A percentile compares a stretch with the other conserved stretches of the same genome.
Evolutionary conservation across 2,888 invertebrate species (phyloP).

Genomic region (Troilus luridus): DNA sequence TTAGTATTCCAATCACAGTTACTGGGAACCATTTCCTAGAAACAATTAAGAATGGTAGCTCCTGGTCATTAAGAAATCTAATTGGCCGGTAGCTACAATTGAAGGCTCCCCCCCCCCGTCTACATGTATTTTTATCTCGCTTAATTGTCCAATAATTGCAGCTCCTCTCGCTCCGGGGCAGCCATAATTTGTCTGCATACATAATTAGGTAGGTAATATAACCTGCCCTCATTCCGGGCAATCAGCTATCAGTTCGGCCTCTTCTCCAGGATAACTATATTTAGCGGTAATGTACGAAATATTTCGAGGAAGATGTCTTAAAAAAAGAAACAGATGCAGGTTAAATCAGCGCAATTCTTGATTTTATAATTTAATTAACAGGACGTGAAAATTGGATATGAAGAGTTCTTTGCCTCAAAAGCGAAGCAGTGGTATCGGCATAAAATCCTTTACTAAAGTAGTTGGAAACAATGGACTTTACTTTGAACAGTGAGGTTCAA

Average conservation of each 20-base stretch:
- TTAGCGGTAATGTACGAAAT: background rate
- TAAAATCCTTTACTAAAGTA: no score
- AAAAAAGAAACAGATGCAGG: no score
- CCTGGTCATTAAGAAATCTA: background rate
- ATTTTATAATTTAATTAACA: no score
- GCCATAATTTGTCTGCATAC: background rate
- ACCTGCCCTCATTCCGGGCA: background rate
- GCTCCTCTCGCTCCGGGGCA: background rate
- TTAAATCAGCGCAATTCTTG: no score
- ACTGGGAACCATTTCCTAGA: background rate
- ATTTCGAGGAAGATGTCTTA: no score
- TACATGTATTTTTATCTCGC: background rate
- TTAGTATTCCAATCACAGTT: background rate
- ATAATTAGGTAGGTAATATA: background rate
- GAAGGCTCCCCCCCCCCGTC: background rate
- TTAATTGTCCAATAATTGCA: background rate
- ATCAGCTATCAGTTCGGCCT: background rate
- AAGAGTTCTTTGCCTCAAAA: no score
- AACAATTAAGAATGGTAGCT: background rate
- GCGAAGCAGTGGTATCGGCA: no score
- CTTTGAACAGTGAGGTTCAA: no score
- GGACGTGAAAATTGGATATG: no score
- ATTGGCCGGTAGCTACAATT: background rate
- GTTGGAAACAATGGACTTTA: no score
- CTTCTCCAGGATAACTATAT: background rate